Conservation (phyloP, 2,888 invertebrate species). For the Brassicogethes aeneus region DNA sequence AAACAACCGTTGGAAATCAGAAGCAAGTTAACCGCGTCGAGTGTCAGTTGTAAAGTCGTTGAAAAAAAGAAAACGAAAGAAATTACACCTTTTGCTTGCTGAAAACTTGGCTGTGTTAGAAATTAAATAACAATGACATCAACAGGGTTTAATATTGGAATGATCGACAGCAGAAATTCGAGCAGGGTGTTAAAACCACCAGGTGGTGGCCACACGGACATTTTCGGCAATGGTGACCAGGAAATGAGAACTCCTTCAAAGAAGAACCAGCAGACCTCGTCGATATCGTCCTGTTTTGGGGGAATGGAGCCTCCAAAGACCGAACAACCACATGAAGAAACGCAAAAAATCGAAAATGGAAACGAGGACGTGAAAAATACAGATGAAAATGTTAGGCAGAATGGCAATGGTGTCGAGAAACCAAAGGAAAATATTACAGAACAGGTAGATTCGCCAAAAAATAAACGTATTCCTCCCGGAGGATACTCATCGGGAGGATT, state of each 20-base stretch:
- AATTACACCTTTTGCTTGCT: too few relatives aligned
- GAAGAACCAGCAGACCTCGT: slow-evolving; percentile 6
- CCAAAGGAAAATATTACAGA: not conserved
- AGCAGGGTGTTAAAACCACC: slow-evolving; percentile 43
- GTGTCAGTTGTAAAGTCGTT: too few relatives aligned
- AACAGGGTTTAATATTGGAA: slow-evolving; percentile 18
- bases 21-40: too few relatives aligned
- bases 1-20: too few relatives aligned
- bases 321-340: too few relatives aligned
- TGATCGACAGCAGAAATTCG: slow-evolving; percentile 26
- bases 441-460: not conserved
- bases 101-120: too few relatives aligned
- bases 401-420: not conserved
- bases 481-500: too few relatives aligned
- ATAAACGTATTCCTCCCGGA: not conserved
- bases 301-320: not conserved
- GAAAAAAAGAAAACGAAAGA: too few relatives aligned
- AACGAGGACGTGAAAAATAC: not conserved
- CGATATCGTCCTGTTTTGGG: slow-evolving; percentile 8
- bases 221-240: slow-evolving; percentile 26
- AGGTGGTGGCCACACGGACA: slow-evolving; percentile 41
- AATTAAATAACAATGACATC: too few relatives aligned
- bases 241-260: slow-evolving; percentile 9
- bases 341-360: not conserved
- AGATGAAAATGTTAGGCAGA: not conserved